Conservation (phyloP, 2,888 invertebrate genomes). For the Diaprepes abbreviatus region DNA sequence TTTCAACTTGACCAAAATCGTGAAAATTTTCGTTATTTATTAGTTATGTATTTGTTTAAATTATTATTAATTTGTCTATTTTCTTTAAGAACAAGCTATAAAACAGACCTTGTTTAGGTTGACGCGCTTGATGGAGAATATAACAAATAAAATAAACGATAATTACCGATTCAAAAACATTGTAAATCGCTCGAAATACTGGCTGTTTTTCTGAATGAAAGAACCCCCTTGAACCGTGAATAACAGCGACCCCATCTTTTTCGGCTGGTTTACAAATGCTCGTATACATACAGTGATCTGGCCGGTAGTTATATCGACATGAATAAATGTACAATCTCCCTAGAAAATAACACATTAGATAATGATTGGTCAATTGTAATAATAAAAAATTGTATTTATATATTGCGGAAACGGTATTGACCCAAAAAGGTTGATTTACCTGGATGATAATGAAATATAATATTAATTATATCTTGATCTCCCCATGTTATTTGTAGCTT, state of each 20-base stretch:
- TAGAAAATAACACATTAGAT: no score
- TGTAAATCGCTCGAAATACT: constrained; percentile 81
- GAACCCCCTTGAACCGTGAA: constrained; percentile 91
- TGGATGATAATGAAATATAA: constrained; percentile 88
- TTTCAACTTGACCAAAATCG: no score
- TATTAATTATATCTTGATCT: constrained; percentile 96
- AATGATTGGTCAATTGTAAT: no score
- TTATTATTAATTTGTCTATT: no score
- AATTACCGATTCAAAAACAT: constrained; percentile 72
- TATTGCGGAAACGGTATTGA: no score
- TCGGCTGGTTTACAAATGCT: constrained; percentile 81
- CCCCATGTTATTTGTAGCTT: constrained; percentile 93
- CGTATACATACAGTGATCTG: constrained; percentile 97
- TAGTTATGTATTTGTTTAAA: no score
- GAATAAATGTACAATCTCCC: constrained; percentile 84
- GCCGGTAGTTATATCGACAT: constrained; percentile 92
- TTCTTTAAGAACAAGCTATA: no score
- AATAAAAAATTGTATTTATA: no score
- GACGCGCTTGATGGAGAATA: constrained; percentile 16
- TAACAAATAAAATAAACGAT: constrained; percentile 32
- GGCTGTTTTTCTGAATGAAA: constrained; percentile 91
- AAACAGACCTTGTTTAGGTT: no score
- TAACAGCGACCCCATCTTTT: constrained; percentile 80
- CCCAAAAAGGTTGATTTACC: constrained; percentile 67
- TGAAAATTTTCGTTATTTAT: no score